Percentiles rank a stretch among this genome's conserved stretches.
Conservation (phyloP, 2,113 vertebrate genomes). For the Dicaeum eximium region DNA sequence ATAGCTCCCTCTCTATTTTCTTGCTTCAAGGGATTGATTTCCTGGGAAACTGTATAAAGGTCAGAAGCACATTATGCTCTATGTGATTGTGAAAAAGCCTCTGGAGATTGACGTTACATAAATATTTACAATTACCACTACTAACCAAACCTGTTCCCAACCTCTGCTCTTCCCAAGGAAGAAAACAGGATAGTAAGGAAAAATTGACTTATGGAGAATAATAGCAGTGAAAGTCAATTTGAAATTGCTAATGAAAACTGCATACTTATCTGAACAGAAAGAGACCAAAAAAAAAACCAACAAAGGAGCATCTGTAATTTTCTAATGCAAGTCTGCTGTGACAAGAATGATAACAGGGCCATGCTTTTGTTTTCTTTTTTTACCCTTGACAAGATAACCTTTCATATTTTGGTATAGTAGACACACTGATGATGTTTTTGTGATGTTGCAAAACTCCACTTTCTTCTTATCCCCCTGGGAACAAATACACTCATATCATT, state of each 20-base stretch:
- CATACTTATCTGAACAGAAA: not conserved
- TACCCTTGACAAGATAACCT: slow-evolving; percentile 61
- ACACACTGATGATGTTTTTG: not conserved
- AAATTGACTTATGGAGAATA: not conserved
- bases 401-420: not conserved
- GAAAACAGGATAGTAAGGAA: not conserved
- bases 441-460: slow-evolving; percentile 12
- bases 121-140: slow-evolving; percentile 21
- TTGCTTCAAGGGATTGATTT: slow-evolving; percentile 21
- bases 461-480: not conserved
- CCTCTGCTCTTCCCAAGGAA: not conserved
- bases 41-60: slow-evolving; percentile 43
- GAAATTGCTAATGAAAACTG: not conserved
- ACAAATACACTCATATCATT: not conserved
- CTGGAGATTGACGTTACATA: not conserved
- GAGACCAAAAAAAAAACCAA: not conserved
- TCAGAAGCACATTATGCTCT: not conserved
- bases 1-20: not conserved
- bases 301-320: slow-evolving; percentile 40
- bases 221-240: not conserved
- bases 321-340: not conserved
- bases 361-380: slow-evolving; percentile 50
- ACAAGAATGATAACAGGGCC: slow-evolving; percentile 3
- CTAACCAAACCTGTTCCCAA: slow-evolving; percentile 14
- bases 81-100: slow-evolving; percentile 2